Base-by-base conservation (phyloP, 2,888 invertebrate species). In the Amblyjoppa proteus region DNA sequence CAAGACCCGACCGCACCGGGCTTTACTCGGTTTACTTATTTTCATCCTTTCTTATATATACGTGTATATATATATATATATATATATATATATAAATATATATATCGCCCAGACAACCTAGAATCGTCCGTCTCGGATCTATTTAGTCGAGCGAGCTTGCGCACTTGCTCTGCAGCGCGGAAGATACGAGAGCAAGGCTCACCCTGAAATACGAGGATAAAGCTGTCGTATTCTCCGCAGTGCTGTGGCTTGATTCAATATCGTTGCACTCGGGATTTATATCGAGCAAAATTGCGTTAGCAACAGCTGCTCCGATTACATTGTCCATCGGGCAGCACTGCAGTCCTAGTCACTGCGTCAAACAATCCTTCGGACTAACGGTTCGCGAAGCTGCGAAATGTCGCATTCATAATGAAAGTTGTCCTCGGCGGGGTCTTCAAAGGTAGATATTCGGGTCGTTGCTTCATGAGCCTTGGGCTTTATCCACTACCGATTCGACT, bases 261-360 rank as follows among this genome's bases (percentile, higher is more conserved):
- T 91, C 89, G 89, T 86, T 84, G 86, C 84, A 82, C 85, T 76
- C 85, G 89, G 89, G 91, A 92, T 92, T 92, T 92, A 91, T 93
- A 91, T 89, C 86, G 86, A 89, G 88, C 88, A 89, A 91, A 92
- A 92, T 92, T 92, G 91, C 91, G 90, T 92, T 91, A 91, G 91
- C 89, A 91, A 89, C 92, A 92, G 91, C 91, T 92, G 92, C 89
- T 71, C 41, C 82, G 78, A 53, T 73, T 61, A 20, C 38, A 25
- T 49, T n/a, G 28, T 13, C 20, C n/a, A 4, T 28, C 28, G 45
- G 45, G 16, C 16, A 45, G 45, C 16, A 45, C 45, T 45, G 45
- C 45, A 16, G 45, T 45, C 3, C 45, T 16, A 3, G 45, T 3
- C 0, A 16, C 16, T 16, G 45, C 16, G 16, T 45, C 16, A 45